A percentile compares a stretch with the other conserved stretches of the same genome.
Evolutionary conservation across 2,113 vertebrate genomes (phyloP).

Genomic region (Etheostoma spectabile): DNA sequence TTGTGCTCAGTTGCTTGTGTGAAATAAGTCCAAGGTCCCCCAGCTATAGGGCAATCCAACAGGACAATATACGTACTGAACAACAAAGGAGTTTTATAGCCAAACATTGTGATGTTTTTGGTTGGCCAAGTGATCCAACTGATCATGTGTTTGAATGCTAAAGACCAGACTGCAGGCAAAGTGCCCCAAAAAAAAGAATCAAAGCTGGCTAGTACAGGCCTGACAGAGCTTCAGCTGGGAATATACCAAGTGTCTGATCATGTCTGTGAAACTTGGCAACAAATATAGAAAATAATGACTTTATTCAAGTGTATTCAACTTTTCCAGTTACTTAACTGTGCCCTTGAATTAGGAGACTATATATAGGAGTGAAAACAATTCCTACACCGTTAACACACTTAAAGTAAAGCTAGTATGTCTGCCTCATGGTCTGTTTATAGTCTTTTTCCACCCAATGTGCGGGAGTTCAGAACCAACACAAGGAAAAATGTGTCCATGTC

Average conservation of each 20-base stretch:
- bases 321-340: not conserved
- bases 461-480: not conserved
- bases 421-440: not conserved
- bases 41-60: not conserved
- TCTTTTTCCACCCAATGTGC: not conserved
- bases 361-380: not conserved
- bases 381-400: not conserved
- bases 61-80: not conserved
- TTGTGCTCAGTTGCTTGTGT: not conserved
- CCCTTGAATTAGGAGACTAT: not conserved
- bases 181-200: not conserved
- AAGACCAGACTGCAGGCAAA: conserved; percentile 4
- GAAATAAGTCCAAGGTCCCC: not conserved
- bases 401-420: not conserved
- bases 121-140: not conserved
- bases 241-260: not conserved
- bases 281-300: not conserved
- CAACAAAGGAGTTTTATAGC: not conserved
- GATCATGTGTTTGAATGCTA: not conserved
- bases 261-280: not conserved
- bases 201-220: not conserved
- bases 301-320: not conserved
- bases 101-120: not conserved
- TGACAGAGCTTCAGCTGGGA: not conserved
- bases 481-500: not conserved